Evolutionary conservation across 2,797 vertebrate species (phyloP), one percentile per base, ranked within the genome.

Genomic region (Amphiprion clarkii): DNA sequence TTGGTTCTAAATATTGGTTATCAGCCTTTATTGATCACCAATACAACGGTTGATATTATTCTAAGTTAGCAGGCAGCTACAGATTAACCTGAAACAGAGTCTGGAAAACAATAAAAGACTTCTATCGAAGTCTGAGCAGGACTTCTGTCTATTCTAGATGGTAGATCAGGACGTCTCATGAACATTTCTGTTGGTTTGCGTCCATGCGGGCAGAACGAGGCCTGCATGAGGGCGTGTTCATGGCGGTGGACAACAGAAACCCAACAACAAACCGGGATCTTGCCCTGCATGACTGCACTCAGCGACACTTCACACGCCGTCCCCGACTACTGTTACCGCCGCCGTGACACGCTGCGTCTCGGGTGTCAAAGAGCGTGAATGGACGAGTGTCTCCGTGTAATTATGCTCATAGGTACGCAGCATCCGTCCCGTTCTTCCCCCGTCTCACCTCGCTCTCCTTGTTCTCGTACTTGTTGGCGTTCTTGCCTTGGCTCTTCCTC

Each of bases 401-500:
- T 64, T 61, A 62, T 44, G 54, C 70, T 40, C 44, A 65, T 1
- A 23, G 23, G 23, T 1, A 23, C 1, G 23, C 23, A 27, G n/a
- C 10, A 25, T 61, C 60, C 46, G 27, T 39, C 68, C 14, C 57
- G 49, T 21, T 71, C 27, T 0, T 2, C 3, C 7, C 53, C 66
- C 3, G 1, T n/a, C 95, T 93, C 74, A 99, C 98, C 97, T 99
- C 98, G 1, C 92, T 96, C 93, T 99, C 98, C 87, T 96, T 99
- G 87, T 92, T 95, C 69, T 99, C 98, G 0, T 99, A 99, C 89
- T 99, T 99, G 8, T 84, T 91, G 4, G 96, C 95, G 3, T 99
- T 98, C 81, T 97, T 96, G 71, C 97, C 97, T 93, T 99, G 98
- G 89, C 97, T 99, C 95, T 99, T 99, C 79, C 97, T 95, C 87